A percentile compares a stretch with the other conserved stretches of the same genome.
Conservation (phyloP, 2,888 invertebrate species). For the Hedya salicella region DNA sequence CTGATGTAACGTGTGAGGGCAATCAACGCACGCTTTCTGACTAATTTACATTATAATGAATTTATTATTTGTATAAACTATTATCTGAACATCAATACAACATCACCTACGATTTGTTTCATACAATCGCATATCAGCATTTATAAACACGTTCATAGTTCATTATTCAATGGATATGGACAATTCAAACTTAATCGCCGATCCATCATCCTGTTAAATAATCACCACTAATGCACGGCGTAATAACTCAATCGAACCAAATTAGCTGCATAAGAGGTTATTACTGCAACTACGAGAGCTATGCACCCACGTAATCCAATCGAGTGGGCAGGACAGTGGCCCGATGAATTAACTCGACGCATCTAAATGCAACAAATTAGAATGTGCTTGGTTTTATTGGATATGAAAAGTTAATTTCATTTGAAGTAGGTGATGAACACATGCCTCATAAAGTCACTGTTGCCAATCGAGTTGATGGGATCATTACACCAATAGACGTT, state of each 20-base stretch:
- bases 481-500: constrained; percentile 9
- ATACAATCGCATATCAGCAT: neutral
- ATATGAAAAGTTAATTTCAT: neutral
- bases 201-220: constrained; percentile 25
- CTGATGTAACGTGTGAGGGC: constrained; percentile 16
- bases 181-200: neutral
- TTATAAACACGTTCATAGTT: constrained; percentile 4
- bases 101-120: neutral
- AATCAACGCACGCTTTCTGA: constrained; percentile 8
- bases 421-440: constrained; percentile 2
- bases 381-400: constrained; percentile 11
- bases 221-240: constrained; percentile 9
- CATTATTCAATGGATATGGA: neutral
- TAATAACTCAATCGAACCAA: constrained; percentile 36
- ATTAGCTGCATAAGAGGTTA: constrained; percentile 11
- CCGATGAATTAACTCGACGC: constrained; percentile 5
- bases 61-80: neutral
- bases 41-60: constrained; percentile 14
- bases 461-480: neutral
- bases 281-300: constrained; percentile 14
- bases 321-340: constrained; percentile 35
- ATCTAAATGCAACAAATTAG: constrained; percentile 15
- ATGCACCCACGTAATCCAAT: constrained; percentile 36
- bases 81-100: neutral
- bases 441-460: neutral